These are phyloP conservation scores for Lepidocolaptes lacrymiger DNA, from an alignment of 2,797 vertebrate species.

Conservation along the genomic window DNA sequence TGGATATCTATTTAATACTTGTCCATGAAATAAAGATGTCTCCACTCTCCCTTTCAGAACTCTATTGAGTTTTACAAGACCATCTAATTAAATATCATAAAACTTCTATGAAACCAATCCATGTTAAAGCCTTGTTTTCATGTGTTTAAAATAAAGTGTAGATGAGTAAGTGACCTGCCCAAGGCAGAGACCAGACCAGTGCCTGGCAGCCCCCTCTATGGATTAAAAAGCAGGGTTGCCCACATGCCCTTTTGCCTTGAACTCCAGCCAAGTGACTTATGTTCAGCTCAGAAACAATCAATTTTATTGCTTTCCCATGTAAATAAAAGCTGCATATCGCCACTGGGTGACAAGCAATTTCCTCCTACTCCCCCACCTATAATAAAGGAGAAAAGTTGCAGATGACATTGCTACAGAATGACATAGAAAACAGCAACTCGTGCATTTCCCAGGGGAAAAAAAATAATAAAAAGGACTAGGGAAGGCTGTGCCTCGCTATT, in stretches of 20 bases:
- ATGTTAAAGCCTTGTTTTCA: background rate
- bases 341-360: slow-evolving; percentile 39
- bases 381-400: background rate
- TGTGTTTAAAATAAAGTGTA: background rate
- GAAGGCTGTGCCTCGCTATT: background rate
- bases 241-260: background rate
- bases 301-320: slow-evolving; percentile 41
- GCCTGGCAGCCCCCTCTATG: background rate
- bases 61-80: background rate
- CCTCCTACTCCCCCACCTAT: background rate
- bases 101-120: background rate
- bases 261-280: background rate
- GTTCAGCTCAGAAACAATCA: background rate
- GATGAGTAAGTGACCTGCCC: background rate
- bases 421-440: background rate
- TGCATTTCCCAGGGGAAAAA: background rate
- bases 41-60: background rate
- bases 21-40: background rate
- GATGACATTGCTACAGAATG: background rate
- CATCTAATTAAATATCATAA: background rate
- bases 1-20: background rate
- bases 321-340: slow-evolving; percentile 18
- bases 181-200: background rate
- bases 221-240: background rate
- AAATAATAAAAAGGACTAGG: background rate